These are phyloP conservation scores for Eclectus roratus DNA, from an alignment of 2,113 vertebrate genomes.

Conservation along the genomic window DNA sequence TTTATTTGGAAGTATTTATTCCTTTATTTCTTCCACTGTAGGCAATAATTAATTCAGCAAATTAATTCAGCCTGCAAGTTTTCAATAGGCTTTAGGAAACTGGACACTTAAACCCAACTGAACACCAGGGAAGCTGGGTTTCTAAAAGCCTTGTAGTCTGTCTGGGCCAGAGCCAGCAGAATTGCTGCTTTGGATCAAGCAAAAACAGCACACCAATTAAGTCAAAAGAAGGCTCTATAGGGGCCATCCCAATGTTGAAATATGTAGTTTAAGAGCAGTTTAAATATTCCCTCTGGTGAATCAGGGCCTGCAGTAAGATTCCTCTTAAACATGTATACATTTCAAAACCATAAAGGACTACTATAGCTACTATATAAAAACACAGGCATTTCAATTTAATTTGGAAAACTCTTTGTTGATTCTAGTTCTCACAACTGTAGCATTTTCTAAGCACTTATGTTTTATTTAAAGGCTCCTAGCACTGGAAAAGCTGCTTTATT, in stretches of 20 bases:
- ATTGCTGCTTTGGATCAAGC: background rate
- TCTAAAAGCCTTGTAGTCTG: background rate
- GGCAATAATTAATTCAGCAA: background rate
- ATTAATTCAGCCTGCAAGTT: background rate
- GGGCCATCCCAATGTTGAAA: background rate
- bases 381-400: background rate
- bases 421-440: background rate
- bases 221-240: background rate
- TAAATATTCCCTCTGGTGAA: background rate
- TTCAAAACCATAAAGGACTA: background rate
- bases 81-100: background rate
- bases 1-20: background rate
- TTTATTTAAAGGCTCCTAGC: background rate
- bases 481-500: background rate
- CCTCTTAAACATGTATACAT: background rate
- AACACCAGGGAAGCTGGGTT: background rate
- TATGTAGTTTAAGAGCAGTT: background rate
- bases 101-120: background rate
- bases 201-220: background rate
- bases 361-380: background rate
- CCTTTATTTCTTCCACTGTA: background rate
- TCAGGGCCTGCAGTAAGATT: background rate
- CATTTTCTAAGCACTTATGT: background rate
- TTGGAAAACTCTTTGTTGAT: background rate
- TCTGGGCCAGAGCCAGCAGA: background rate